A percentile compares a stretch with the other conserved stretches of the same genome.
Conservation (phyloP, 2,797 vertebrate genomes). For the Melanotaenia nigrans region DNA sequence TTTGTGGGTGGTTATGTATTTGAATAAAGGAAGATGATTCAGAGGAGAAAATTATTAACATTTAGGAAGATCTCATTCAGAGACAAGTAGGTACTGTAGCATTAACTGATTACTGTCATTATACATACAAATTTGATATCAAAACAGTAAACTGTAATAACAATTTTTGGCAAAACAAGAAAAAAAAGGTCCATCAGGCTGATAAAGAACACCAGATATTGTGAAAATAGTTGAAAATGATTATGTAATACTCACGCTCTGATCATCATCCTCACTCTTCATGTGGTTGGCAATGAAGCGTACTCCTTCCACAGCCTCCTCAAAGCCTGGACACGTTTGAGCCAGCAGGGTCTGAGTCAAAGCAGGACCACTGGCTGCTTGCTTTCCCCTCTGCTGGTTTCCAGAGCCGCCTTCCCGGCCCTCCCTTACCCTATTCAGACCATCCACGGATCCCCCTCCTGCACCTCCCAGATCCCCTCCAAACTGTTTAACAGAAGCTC, state of each 20-base stretch:
- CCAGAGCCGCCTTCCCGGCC: slow-evolving; percentile 61
- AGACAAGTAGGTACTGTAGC: background rate
- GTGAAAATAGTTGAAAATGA: background rate
- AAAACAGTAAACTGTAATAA: slow-evolving; percentile 17
- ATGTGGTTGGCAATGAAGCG: slow-evolving; percentile 90
- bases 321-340: slow-evolving; percentile 79
- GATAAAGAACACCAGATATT: background rate
- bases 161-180: background rate
- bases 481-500: slow-evolving; percentile 85
- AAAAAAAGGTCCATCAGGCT: background rate
- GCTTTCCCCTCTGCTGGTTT: slow-evolving; percentile 74
- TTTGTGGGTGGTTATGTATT: slow-evolving; percentile 20
- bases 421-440: slow-evolving; percentile 86
- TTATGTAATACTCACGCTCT: slow-evolving; percentile 88
- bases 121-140: background rate
- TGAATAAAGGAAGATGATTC: slow-evolving; percentile 23
- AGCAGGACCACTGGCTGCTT: slow-evolving; percentile 71
- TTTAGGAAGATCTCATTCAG: slow-evolving; percentile 11
- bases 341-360: slow-evolving; percentile 86
- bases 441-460: slow-evolving; percentile 76
- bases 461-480: slow-evolving; percentile 77
- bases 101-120: background rate
- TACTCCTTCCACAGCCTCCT: slow-evolving; percentile 79
- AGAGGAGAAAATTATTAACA: slow-evolving; percentile 9
- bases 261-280: slow-evolving; percentile 95